These are phyloP conservation scores for Julus scanicus DNA, from an alignment of 2,888 invertebrate genomes.

Conservation along the genomic window DNA sequence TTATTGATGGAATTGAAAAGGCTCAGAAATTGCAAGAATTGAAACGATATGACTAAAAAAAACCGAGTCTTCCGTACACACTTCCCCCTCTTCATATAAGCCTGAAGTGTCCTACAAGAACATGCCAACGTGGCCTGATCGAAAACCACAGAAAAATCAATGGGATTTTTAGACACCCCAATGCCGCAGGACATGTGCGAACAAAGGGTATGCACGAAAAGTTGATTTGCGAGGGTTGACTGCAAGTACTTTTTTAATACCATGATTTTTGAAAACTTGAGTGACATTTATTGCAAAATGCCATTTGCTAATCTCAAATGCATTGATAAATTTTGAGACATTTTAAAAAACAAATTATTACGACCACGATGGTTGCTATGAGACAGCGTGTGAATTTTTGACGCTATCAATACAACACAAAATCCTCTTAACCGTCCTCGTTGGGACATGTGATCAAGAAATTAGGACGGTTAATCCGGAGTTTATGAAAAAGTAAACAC, in stretches of 20 bases:
- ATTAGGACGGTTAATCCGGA: no score
- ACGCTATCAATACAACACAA: neutral
- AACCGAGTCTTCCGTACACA: neutral
- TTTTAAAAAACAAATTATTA: neutral
- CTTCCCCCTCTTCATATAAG: neutral
- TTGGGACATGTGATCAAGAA: no score
- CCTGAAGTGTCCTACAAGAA: neutral
- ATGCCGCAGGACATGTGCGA: neutral
- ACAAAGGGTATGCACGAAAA: constrained; percentile 1
- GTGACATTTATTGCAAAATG: neutral
- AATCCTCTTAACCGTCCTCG: no score
- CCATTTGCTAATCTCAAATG: neutral
- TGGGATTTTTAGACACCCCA: neutral
- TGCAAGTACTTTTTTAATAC: neutral
- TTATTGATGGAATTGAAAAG: neutral
- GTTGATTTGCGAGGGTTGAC: neutral
- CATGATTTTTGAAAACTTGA: neutral
- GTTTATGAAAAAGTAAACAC: no score
- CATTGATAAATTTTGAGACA: neutral
- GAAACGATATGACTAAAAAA: neutral
- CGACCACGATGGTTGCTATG: no score
- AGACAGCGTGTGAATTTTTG: neutral
- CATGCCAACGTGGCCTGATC: neutral
- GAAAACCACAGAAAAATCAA: neutral
- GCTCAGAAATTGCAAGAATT: neutral